These are phyloP conservation scores for Bufo gargarizans DNA, from an alignment of 2,113 vertebrate species.

Conservation along the genomic window DNA sequence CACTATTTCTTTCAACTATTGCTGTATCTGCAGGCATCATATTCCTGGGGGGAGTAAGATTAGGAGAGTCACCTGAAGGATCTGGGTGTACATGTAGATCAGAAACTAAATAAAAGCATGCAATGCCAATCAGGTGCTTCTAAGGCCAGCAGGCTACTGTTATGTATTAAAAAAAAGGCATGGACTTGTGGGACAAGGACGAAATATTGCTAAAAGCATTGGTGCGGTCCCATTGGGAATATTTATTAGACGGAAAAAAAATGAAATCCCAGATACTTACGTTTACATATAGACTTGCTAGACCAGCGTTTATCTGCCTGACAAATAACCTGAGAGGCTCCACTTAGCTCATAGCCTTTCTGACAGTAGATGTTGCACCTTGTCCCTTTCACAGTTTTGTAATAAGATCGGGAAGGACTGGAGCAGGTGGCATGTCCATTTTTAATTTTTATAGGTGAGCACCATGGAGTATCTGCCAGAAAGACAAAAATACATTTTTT, in stretches of 20 bases:
- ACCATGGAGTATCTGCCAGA: slow-evolving; percentile 87
- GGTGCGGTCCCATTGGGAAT: too few species aligned
- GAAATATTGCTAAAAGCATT: too few species aligned
- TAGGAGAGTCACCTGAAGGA: too few species aligned
- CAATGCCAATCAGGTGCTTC: too few species aligned
- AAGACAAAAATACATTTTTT: neutral
- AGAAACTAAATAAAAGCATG: too few species aligned
- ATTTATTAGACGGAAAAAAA: neutral
- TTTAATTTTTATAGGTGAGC: slow-evolving; percentile 93
- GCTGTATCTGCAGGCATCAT: too few species aligned
- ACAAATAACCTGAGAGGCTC: slow-evolving; percentile 85
- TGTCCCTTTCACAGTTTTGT: slow-evolving; percentile 87
- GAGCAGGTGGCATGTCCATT: slow-evolving; percentile 89
- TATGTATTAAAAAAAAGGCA: too few species aligned
- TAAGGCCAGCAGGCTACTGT: too few species aligned
- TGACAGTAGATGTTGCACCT: slow-evolving; percentile 92
- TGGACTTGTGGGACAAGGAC: too few species aligned
- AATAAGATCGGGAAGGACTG: slow-evolving; percentile 83
- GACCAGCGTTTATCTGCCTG: slow-evolving; percentile 94
- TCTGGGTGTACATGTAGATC: too few species aligned
- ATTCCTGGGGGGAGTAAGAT: too few species aligned
- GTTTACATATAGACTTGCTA: slow-evolving; percentile 89
- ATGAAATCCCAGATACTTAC: slow-evolving; percentile 73
- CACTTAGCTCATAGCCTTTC: slow-evolving; percentile 88
- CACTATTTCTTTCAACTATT: too few species aligned